Evolutionary conservation across 2,797 vertebrate genomes (phyloP).

Genomic region (Spatula clypeata): DNA sequence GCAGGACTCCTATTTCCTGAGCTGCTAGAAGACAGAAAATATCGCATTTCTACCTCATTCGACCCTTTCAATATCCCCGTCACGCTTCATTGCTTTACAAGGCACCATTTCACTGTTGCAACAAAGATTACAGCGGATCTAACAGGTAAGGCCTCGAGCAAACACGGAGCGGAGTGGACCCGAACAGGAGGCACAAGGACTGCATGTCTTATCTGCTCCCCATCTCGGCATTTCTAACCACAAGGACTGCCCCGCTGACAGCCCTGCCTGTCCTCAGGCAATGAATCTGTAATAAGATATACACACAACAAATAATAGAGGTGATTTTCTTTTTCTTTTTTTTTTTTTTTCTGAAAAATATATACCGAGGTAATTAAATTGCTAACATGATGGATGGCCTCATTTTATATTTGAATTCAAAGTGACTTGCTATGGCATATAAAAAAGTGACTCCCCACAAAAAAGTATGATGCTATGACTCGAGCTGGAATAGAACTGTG

Average conservation of each 20-base stretch:
- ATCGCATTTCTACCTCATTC: constrained; percentile 90
- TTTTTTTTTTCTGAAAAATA: constrained; percentile 90
- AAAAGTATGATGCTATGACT: constrained; percentile 41
- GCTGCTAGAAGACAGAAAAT: constrained; percentile 86
- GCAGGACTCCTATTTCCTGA: constrained; percentile 85
- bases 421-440: constrained; percentile 82
- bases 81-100: constrained; percentile 83
- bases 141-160: constrained; percentile 86
- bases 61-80: constrained; percentile 83
- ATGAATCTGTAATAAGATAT: constrained; percentile 92
- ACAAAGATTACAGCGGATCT: constrained; percentile 84
- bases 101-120: constrained; percentile 83
- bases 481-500: constrained; percentile 52
- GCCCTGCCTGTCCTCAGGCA: constrained; percentile 85
- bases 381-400: constrained; percentile 97
- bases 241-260: constrained; percentile 80
- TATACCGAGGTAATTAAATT: constrained; percentile 97
- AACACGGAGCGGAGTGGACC: constrained; percentile 59
- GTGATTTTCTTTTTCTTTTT: constrained; percentile 75
- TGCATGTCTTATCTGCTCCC: constrained; percentile 82
- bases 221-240: constrained; percentile 82
- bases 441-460: constrained; percentile 63
- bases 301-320: constrained; percentile 87
- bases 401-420: constrained; percentile 90
- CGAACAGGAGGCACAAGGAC: constrained; percentile 73